A percentile compares a stretch with the other conserved stretches of the same genome.
Evolutionary conservation across 2,113 vertebrate species (phyloP).

Genomic region (Xerus inauris): DNA sequence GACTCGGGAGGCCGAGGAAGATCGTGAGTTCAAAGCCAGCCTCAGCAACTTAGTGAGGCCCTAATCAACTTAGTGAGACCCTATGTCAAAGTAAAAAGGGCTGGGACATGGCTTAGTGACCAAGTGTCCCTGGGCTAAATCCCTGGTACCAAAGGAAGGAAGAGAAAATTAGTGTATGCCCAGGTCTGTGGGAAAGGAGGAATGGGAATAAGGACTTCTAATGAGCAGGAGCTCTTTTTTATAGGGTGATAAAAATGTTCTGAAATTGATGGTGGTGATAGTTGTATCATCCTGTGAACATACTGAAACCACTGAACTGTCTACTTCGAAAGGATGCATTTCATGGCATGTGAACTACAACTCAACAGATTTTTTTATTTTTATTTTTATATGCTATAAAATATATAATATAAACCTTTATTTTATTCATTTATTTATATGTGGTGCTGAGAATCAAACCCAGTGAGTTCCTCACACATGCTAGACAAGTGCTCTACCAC

Average conservation of each 20-base stretch:
- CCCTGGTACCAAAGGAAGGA: too few species aligned
- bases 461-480: too few species aligned
- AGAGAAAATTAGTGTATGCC: neutral
- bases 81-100: neutral
- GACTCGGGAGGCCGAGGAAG: neutral
- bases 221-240: neutral
- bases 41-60: neutral
- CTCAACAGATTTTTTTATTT: neutral
- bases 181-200: neutral
- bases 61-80: neutral
- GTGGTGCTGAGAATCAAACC: too few species aligned
- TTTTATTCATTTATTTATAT: too few species aligned
- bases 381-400: too few species aligned
- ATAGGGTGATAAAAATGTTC: neutral
- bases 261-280: neutral
- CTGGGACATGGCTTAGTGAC: too few species aligned
- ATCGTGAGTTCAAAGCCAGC: neutral
- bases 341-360: neutral
- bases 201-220: accelerated
- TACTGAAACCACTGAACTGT: neutral
- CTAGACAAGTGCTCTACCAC: too few species aligned
- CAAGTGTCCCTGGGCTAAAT: too few species aligned
- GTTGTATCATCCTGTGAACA: neutral
- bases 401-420: too few species aligned
- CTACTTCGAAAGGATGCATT: neutral